phyloP scores from a whole-genome alignment of 1,140 invertebrate genomes.

The Listronotus bonariensis region DNA sequence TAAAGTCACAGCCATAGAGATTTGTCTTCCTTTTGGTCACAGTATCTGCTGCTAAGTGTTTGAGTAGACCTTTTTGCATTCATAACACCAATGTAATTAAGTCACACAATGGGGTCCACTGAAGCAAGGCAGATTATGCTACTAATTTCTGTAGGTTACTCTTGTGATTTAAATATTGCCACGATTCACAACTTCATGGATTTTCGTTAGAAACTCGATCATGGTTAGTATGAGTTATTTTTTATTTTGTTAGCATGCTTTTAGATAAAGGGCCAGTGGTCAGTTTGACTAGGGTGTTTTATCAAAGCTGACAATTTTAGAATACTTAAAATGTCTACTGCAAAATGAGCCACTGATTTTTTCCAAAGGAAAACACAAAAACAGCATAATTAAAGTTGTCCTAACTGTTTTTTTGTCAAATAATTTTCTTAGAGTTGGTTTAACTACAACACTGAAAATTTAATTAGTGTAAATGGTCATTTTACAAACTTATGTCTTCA shows the following conservation, averaged over 20 bases:
- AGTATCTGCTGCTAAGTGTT: slow-evolving; percentile 44
- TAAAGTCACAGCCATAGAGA: slow-evolving; percentile 27
- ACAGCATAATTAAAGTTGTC: no score
- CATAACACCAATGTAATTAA: slow-evolving; percentile 9
- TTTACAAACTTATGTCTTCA: no score
- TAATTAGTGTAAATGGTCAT: no score
- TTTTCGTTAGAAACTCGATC: slow-evolving; percentile 43
- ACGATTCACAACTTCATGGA: slow-evolving; percentile 41
- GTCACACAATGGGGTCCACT: slow-evolving; percentile 39
- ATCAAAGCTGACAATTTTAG: no score
- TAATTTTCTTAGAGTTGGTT: no score
- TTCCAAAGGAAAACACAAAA: no score
- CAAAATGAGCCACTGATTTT: no score
- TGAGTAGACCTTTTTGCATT: slow-evolving; percentile 15
- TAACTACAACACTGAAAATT: no score
- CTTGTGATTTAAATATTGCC: slow-evolving; percentile 47
- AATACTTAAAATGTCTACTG: no score
- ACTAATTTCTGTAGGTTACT: slow-evolving; percentile 50
- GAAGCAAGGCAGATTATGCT: slow-evolving; percentile 53
- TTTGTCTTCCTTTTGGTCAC: slow-evolving; percentile 55
- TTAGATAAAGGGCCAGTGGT: no score
- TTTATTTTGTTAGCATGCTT: background rate
- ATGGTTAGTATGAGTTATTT: slow-evolving; percentile 30
- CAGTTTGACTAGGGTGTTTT: no score
- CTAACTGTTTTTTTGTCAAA: no score